These are phyloP conservation scores for Rhinophrynus dorsalis DNA, from an alignment of 2,797 vertebrate genomes.

Conservation along the genomic window DNA sequence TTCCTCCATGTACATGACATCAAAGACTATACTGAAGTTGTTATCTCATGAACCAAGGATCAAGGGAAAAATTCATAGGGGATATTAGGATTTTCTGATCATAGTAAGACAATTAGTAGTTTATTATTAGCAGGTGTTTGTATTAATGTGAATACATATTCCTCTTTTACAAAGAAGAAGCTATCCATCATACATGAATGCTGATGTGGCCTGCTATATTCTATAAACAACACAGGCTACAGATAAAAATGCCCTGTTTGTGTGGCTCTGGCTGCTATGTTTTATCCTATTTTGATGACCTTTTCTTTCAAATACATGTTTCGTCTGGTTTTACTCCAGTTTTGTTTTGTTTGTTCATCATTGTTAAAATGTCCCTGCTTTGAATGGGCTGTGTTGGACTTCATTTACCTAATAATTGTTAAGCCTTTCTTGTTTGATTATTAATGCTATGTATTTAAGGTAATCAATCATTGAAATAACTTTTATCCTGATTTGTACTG, in stretches of 20 bases:
- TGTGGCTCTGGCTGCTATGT: conserved; percentile 10
- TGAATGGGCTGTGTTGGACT: conserved; percentile 21
- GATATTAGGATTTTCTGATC: too few species aligned
- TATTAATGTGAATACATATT: too few species aligned
- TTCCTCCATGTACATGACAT: too few species aligned
- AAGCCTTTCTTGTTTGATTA: conserved; percentile 32
- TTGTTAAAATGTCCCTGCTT: conserved; percentile 41
- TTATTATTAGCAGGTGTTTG: too few species aligned
- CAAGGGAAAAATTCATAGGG: too few species aligned
- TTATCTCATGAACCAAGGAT: too few species aligned
- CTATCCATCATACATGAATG: too few species aligned
- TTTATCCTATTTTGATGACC: conserved; percentile 26
- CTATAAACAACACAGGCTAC: not conserved
- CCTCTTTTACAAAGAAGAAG: too few species aligned
- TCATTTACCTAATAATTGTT: conserved; percentile 33
- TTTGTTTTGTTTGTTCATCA: conserved; percentile 40
- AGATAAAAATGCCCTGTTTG: not conserved
- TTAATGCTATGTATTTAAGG: conserved; percentile 21
- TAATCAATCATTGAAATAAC: conserved; percentile 34
- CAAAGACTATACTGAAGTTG: too few species aligned
- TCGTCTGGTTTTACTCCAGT: conserved; percentile 35
- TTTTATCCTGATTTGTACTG: conserved; percentile 37
- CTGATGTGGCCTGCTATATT: too few species aligned
- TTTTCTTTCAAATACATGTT: conserved; percentile 24
- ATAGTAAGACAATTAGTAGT: too few species aligned